Percentiles rank a stretch among this genome's conserved stretches.
Evolutionary conservation across 2,113 vertebrate genomes (phyloP).

Genomic region (Telmatochromis sp.): DNA sequence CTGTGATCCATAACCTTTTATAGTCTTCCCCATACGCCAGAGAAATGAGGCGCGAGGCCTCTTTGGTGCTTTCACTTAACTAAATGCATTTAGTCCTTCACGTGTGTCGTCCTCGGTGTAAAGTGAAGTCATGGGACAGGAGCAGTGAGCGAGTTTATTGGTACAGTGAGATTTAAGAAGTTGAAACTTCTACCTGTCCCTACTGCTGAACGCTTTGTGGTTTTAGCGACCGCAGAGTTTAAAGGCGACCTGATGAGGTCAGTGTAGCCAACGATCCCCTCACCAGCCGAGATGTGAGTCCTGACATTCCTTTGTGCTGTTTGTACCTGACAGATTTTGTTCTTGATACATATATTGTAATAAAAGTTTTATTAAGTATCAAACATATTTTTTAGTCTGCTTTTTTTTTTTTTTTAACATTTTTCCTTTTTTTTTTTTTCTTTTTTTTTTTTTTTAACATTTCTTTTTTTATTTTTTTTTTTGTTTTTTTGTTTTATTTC

Average conservation of each 20-base stretch:
- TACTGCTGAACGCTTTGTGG: slow-evolving; percentile 15
- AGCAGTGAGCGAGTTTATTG: background rate
- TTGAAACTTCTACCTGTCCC: background rate
- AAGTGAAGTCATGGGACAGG: slow-evolving; percentile 4
- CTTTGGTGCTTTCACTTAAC: slow-evolving; percentile 9
- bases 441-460: accelerated
- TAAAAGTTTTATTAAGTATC: slow-evolving; percentile 61
- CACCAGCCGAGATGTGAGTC: slow-evolving; percentile 45
- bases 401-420: accelerated
- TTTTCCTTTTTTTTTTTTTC: accelerated
- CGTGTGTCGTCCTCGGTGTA: background rate
- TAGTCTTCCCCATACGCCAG: slow-evolving; percentile 27
- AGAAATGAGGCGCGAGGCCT: background rate
- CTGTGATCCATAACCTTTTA: slow-evolving; percentile 28
- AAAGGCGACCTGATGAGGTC: background rate
- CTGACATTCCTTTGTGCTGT: slow-evolving; percentile 65
- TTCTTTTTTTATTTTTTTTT: too few species aligned
- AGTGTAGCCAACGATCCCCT: slow-evolving; percentile 31
- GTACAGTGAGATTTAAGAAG: background rate
- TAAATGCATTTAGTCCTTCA: background rate
- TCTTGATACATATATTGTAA: slow-evolving; percentile 63
- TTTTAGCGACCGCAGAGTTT: background rate
- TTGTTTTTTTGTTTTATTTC: background rate
- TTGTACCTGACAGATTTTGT: slow-evolving; percentile 62
- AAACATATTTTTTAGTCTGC: background rate